Evolutionary conservation across 2,888 invertebrate species (phyloP), one percentile per base, ranked within the genome.

Genomic region (Orchestes rusci): DNA sequence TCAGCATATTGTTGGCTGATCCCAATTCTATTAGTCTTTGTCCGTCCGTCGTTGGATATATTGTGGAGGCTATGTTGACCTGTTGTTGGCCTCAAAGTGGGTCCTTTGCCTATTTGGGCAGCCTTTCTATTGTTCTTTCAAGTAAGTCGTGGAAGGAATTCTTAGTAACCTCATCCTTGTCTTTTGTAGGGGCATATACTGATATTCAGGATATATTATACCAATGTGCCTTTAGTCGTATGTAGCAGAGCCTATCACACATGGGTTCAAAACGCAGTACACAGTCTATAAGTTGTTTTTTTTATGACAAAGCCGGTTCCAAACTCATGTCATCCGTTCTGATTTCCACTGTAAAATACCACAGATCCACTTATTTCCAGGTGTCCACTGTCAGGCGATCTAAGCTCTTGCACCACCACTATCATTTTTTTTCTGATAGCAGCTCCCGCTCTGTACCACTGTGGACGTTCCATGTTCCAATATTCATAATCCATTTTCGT

Each of bases 291-390:
- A 23, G 27, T 23, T 23, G 7, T n/a, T 23, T 23, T 23, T 23
- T 10, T 10, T 7, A 23, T 12, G 8, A 31, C 13, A 31, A 31
- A 31, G 12, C 31, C 31, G 7, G 31, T 34, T 16, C 43, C 43
- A 43, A 36, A 43, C 17, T 42, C 33, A 29, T 48, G 43, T 32
- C 17, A 15, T 15, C 35, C 34, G 12, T 43, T 8, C 5, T 34
- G n/a, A 23, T 43, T 48, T 17, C 43, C 40, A 20, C 43, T 48
- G 34, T 31, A 47, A 8, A 43, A 47, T 10, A 47, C 17, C 7
- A 38, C 29, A 4, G 43, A 47, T 31, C 43, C 39, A 10, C 47
- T 31, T 4, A 47, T 27, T 28, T 16, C 43, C 19, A 31, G 4
- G 12, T 19, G 43, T 43, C 47, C 39, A n/a, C 12, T 27, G 7